Conservation (phyloP, 2,888 invertebrate genomes). For the Steinernema scapterisci region DNA sequence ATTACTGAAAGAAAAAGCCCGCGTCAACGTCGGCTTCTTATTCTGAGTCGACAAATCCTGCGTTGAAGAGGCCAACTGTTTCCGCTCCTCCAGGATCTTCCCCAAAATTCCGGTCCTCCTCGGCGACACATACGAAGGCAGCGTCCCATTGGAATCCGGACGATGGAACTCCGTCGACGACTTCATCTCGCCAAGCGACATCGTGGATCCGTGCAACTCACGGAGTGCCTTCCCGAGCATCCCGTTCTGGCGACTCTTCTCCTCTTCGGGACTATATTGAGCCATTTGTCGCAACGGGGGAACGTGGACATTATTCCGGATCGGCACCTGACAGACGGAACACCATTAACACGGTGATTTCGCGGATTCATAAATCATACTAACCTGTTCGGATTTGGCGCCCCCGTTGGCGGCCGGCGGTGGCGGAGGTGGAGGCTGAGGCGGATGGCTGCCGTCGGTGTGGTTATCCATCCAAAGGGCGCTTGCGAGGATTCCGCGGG, state of each 20-base stretch:
- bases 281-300: slow-evolving; percentile 23
- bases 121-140: slow-evolving; percentile 7
- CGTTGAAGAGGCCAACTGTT: background rate
- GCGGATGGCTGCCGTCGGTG: too few species aligned
- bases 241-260: slow-evolving; percentile 37
- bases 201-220: slow-evolving; percentile 3
- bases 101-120: slow-evolving; percentile 7
- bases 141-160: background rate
- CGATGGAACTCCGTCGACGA: background rate
- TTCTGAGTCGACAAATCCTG: background rate
- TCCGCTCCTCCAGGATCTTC: background rate
- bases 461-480: background rate
- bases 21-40: background rate
- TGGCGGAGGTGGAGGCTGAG: too few species aligned
- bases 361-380: background rate
- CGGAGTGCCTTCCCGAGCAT: slow-evolving; percentile 41
- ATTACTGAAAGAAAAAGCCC: background rate
- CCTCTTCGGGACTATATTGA: slow-evolving; percentile 40
- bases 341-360: background rate
- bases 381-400: slow-evolving; percentile 9
- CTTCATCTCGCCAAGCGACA: background rate
- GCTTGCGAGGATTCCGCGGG: background rate
- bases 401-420: background rate
- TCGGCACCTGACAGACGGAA: background rate
- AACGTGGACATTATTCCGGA: background rate